phyloP scores from a whole-genome alignment of 37 sponge, comb jelly and placozoan genomes.

The Ianthella basta region DNA sequence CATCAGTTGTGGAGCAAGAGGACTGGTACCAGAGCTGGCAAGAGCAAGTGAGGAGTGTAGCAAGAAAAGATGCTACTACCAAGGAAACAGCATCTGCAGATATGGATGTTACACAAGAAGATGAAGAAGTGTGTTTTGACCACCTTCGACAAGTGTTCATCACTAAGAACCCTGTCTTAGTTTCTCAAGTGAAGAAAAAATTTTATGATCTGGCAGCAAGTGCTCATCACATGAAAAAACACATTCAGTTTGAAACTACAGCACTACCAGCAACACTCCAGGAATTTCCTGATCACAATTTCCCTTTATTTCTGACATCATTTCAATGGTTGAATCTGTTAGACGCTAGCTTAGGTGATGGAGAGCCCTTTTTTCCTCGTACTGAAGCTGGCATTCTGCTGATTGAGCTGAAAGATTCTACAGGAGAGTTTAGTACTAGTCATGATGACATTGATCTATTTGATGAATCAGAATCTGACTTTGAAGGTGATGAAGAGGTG shows the following conservation, averaged over 20 bases:
- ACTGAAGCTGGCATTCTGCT: slow-evolving; percentile 41
- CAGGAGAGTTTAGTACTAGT: slow-evolving; percentile 48
- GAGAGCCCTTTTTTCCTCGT: slow-evolving; percentile 61
- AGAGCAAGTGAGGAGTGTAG: not conserved
- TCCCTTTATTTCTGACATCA: slow-evolving; percentile 79
- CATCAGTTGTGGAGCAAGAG: slow-evolving; percentile 6
- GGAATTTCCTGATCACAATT: slow-evolving; percentile 39
- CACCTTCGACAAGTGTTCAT: slow-evolving; percentile 83
- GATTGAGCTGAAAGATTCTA: slow-evolving; percentile 53
- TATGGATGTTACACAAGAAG: slow-evolving; percentile 4
- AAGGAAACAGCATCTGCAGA: not conserved
- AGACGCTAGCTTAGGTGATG: slow-evolving; percentile 64
- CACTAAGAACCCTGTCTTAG: slow-evolving; percentile 81
- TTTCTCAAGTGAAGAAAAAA: slow-evolving; percentile 68
- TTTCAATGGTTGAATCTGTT: slow-evolving; percentile 69
- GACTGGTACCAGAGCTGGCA: slow-evolving; percentile 21
- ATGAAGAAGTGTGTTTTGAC: slow-evolving; percentile 16
- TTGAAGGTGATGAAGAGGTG: slow-evolving; percentile 36
- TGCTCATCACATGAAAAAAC: not conserved
- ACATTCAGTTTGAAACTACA: slow-evolving; percentile 40
- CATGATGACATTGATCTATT: slow-evolving; percentile 41
- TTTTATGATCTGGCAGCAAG: slow-evolving; percentile 67
- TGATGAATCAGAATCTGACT: slow-evolving; percentile 46
- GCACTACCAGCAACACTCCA: slow-evolving; percentile 29
- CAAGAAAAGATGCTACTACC: not conserved